Evolutionary conservation across 2,797 vertebrate genomes (phyloP).

Genomic region (Arnoldichthys spilopterus): DNA sequence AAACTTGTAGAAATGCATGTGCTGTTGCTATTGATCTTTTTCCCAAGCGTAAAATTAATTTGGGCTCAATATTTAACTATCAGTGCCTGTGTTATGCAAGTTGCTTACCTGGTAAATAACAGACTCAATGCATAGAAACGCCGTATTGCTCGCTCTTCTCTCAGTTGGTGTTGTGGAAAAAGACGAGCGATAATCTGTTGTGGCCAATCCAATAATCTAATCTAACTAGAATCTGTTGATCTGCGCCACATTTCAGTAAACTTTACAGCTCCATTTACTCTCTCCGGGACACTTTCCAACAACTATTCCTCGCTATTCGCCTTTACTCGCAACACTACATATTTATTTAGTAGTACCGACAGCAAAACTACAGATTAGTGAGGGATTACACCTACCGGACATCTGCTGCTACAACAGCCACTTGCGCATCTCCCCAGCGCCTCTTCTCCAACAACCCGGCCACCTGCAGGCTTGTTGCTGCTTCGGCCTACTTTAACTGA

Average conservation of each 20-base stretch:
- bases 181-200: constrained; percentile 75
- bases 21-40: background rate
- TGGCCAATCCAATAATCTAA: constrained; percentile 81
- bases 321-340: constrained; percentile 8
- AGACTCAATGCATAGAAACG: constrained; percentile 50
- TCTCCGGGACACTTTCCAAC: background rate
- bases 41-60: too few species aligned
- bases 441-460: background rate
- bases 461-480: background rate
- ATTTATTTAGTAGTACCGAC: constrained; percentile 5
- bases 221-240: constrained; percentile 70
- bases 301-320: background rate
- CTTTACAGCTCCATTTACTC: background rate
- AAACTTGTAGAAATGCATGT: background rate
- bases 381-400: constrained; percentile 52
- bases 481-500: background rate
- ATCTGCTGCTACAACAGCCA: constrained; percentile 44
- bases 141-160: constrained; percentile 21
- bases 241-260: constrained; percentile 23
- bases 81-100: background rate
- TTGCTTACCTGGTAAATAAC: constrained; percentile 67
- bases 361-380: constrained; percentile 50
- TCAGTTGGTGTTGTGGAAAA: constrained; percentile 58
- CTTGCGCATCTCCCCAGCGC: background rate
- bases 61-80: background rate